Percentiles rank a stretch among this genome's conserved stretches.
Conservation (phyloP, 2,797 vertebrate species). For the Parotocinclus haroldoi region DNA sequence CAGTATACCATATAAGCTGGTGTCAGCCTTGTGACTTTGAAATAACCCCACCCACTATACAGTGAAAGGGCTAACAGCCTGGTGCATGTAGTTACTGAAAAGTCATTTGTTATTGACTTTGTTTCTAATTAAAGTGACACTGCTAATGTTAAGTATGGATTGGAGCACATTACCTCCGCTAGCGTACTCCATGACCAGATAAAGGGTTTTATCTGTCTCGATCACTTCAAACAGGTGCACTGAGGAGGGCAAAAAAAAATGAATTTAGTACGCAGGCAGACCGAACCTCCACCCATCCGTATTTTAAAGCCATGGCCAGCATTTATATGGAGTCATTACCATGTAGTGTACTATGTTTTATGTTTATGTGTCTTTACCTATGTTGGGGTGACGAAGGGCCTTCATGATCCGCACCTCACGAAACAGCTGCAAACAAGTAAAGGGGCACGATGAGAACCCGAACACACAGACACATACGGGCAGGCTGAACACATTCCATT, state of each 20-base stretch:
- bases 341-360: background rate
- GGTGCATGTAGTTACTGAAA: no score
- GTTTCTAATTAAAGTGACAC: background rate
- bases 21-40: no score
- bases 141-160: background rate
- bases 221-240: conserved; percentile 94
- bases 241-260: conserved; percentile 54
- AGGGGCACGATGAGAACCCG: conserved; percentile 26
- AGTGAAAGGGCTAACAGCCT: no score
- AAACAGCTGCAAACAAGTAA: conserved; percentile 76
- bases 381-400: conserved; percentile 88
- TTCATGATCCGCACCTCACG: conserved; percentile 95
- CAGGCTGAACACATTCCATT: conserved; percentile 31
- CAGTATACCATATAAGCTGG: no score
- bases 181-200: conserved; percentile 92
- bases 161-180: conserved; percentile 80
- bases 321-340: no score
- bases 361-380: conserved; percentile 52
- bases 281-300: background rate
- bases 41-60: no score
- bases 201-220: conserved; percentile 90
- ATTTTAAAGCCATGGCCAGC: no score
- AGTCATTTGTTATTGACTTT: no score
- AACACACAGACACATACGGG: conserved; percentile 12
- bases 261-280: background rate